Conservation (phyloP, 2,888 invertebrate genomes). For the Tenthredo amoena region DNA sequence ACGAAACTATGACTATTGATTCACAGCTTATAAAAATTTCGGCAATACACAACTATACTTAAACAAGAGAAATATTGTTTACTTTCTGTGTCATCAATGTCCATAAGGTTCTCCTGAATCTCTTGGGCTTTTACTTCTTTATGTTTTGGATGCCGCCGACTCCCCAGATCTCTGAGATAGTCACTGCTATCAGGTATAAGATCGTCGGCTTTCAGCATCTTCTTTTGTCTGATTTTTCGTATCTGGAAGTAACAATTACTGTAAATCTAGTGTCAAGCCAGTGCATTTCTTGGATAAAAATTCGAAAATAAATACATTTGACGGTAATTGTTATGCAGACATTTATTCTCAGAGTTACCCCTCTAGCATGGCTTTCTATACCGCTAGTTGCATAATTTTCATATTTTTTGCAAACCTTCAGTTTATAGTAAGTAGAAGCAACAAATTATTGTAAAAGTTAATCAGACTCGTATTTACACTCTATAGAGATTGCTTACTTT, state of each 20-base stretch:
- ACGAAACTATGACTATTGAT: conserved; percentile 25
- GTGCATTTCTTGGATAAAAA: background rate
- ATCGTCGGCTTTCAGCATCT: conserved; percentile 86
- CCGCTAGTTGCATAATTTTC: background rate
- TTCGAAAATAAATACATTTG: background rate
- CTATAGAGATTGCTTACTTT: conserved; percentile 77
- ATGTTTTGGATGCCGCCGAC: conserved; percentile 79
- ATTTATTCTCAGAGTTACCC: background rate
- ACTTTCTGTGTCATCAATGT: conserved; percentile 85
- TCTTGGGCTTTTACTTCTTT: conserved; percentile 79
- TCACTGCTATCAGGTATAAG: conserved; percentile 79
- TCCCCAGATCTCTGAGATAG: conserved; percentile 75
- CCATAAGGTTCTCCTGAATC: conserved; percentile 80
- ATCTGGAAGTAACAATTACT: conserved; percentile 69
- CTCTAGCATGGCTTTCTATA: background rate
- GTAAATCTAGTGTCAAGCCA: background rate
- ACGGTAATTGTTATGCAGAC: background rate
- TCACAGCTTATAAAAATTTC: conserved; percentile 43
- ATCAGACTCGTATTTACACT: background rate
- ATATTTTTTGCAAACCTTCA: no score
- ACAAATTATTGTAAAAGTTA: conserved; percentile 31
- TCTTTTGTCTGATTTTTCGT: conserved; percentile 84
- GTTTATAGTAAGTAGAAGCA: conserved; percentile 61
- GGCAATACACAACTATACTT: conserved; percentile 48
- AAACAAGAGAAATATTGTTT: conserved; percentile 53